Evolutionary conservation across 2,888 invertebrate species (phyloP), one percentile per base, ranked within the genome.

Genomic region (Pimpla rufipes): DNA sequence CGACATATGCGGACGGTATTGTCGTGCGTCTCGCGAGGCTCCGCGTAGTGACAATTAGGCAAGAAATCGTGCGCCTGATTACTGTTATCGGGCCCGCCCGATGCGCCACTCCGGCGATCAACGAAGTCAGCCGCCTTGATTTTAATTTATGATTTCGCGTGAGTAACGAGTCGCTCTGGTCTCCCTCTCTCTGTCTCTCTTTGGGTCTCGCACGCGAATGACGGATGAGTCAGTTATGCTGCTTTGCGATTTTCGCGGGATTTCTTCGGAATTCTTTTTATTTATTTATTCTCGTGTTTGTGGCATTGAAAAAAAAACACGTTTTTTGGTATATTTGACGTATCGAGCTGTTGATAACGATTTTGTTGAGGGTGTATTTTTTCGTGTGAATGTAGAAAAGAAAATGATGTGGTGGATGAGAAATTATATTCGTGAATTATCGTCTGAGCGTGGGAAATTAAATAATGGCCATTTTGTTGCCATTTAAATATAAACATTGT

Each of bases 1-100:
- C 40, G 40, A 10, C 57, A 18, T 23, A n/a, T 52, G 8, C 18
- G 6, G 21, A 29, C 18, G 42, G 16, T 50, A 66, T 37, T 40
- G 73, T 37, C 74, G 45, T 62, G 35, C 57, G 59, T 81, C 59
- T 42, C 42, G 6, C 57, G 67, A 68, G 50, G 50, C 77, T 73
- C 42, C 23, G 47, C 59, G n/a, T n/a, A 57, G 40, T 50, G 66
- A 73, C 59, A 21, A 73, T 73, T 77, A 81, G 16, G 8, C 35
- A 16, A 59, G 59, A n/a, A 59, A 59, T 59, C 59, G 59, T 59
- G 37, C 62, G 62, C 37, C 10, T 40, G 62, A 62, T 40, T 8
- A 62, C 40, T 18, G 62, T 37, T 16, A 40, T 62, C 62, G 16
- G 16, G 7, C 37, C n/a, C 37, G 5, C 29, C 3, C 37, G 62